These are phyloP conservation scores for Lanistes nyassanus DNA, from an alignment of 1,140 invertebrate genomes.

Conservation along the genomic window DNA sequence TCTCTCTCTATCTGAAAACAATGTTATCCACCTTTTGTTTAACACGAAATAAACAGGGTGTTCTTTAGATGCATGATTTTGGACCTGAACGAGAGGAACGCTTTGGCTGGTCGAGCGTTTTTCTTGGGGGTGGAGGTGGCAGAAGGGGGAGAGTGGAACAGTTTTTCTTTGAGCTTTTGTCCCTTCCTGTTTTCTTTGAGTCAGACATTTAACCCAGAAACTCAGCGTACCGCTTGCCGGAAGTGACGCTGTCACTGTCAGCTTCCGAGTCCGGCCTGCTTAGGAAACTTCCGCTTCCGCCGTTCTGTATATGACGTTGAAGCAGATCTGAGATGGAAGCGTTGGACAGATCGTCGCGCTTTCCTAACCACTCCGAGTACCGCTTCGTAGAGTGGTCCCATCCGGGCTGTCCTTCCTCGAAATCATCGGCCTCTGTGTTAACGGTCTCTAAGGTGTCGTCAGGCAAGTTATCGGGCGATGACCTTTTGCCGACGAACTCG, in stretches of 20 bases:
- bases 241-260: background rate
- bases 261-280: conserved; percentile 6
- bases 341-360: conserved; percentile 3
- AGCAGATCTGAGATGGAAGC: conserved; percentile 7
- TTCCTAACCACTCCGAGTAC: conserved; percentile 21
- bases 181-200: too few species aligned
- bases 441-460: too few species aligned
- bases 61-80: too few species aligned
- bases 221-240: conserved; percentile 20
- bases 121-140: too few species aligned
- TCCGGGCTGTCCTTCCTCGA: background rate
- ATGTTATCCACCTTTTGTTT: too few species aligned
- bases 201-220: conserved; percentile 14
- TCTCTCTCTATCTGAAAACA: too few species aligned
- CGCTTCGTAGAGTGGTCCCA: background rate
- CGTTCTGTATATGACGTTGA: background rate
- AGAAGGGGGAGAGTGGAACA: too few species aligned
- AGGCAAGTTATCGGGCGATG: background rate
- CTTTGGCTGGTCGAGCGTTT: too few species aligned
- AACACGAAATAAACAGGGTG: too few species aligned
- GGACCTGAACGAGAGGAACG: too few species aligned
- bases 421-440: background rate
- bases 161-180: too few species aligned
- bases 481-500: conserved; percentile 24
- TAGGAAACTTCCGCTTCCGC: background rate